A percentile compares a stretch with the other conserved stretches of the same genome.
Evolutionary conservation across 64 coral and sea anemone species (phyloP).

Genomic region (Anthopleura sola): DNA sequence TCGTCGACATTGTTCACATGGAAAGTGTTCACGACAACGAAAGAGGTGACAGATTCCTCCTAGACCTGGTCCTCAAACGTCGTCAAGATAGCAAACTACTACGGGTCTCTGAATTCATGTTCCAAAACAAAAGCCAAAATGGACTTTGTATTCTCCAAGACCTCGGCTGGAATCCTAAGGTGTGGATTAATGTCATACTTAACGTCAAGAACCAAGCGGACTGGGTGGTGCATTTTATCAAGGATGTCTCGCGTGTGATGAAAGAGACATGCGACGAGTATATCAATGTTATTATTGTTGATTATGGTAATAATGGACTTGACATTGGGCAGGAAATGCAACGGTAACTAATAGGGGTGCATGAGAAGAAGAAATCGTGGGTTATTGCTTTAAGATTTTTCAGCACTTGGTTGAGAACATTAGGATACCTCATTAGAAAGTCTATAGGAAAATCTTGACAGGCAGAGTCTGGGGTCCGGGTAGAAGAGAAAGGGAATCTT

Average conservation of each 20-base stretch:
- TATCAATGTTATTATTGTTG: constrained; percentile 59
- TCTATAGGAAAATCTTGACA: too few relatives aligned
- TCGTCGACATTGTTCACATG: background rate
- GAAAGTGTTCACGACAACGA: background rate
- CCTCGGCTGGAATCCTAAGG: background rate
- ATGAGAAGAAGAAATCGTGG: too few relatives aligned
- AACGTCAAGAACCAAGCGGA: constrained; percentile 60
- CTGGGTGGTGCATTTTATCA: constrained; percentile 62
- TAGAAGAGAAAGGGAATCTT: too few relatives aligned
- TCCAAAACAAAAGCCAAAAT: background rate
- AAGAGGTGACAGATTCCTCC: background rate
- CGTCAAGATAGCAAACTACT: background rate
- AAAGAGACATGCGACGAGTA: constrained; percentile 53
- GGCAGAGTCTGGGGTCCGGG: too few relatives aligned
- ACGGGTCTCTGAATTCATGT: constrained; percentile 6
- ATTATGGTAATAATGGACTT: constrained; percentile 49
- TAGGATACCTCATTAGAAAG: too few relatives aligned
- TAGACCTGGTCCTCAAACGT: background rate
- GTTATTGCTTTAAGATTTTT: too few relatives aligned
- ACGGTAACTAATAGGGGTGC: constrained; percentile 24
- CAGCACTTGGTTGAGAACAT: too few relatives aligned
- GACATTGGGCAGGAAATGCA: constrained; percentile 56
- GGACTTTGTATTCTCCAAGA: background rate
- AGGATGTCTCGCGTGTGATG: constrained; percentile 50
- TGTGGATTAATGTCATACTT: constrained; percentile 1